Evolutionary conservation across 2,888 invertebrate genomes (phyloP).

Genomic region (Caenorhabditis doughertyi): DNA sequence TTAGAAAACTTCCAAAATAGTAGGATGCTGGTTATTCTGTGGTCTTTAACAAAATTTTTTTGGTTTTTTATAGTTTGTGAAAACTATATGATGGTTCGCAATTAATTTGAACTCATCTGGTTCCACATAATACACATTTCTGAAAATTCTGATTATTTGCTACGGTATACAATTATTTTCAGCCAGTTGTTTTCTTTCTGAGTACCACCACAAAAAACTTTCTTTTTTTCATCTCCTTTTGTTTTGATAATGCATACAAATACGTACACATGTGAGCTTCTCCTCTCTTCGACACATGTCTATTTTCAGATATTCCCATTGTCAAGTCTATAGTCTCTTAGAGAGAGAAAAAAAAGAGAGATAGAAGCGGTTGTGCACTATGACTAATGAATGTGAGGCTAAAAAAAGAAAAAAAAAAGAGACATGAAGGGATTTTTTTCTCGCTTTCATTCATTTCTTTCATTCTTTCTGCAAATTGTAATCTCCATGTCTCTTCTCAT

Average conservation of each 20-base stretch:
- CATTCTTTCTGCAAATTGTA: slow-evolving; percentile 23
- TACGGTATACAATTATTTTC: background rate
- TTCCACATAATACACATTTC: background rate
- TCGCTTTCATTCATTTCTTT: background rate
- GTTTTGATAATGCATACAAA: slow-evolving; percentile 31
- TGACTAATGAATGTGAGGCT: slow-evolving; percentile 59
- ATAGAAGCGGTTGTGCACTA: slow-evolving; percentile 40
- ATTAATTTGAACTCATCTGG: too few species aligned
- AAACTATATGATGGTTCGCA: too few species aligned
- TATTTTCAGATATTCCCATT: slow-evolving; percentile 54
- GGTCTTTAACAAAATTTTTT: too few species aligned
- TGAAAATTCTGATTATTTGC: background rate
- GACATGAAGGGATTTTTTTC: slow-evolving; percentile 9
- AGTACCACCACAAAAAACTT: slow-evolving; percentile 22
- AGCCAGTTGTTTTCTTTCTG: background rate
- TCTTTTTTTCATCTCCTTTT: slow-evolving; percentile 12
- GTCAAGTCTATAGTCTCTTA: slow-evolving; percentile 17
- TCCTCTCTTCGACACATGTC: slow-evolving; percentile 28
- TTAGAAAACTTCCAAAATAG: too few species aligned
- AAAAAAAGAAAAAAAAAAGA: slow-evolving; percentile 41
- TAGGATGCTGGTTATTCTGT: too few species aligned
- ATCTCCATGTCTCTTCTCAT: slow-evolving; percentile 23
- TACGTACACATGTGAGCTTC: slow-evolving; percentile 21
- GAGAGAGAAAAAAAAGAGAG: slow-evolving; percentile 20
- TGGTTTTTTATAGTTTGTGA: too few species aligned